Evolutionary conservation across 1,140 invertebrate species (phyloP), one percentile per base, ranked within the genome.

Genomic region (Calycopis cecrops): DNA sequence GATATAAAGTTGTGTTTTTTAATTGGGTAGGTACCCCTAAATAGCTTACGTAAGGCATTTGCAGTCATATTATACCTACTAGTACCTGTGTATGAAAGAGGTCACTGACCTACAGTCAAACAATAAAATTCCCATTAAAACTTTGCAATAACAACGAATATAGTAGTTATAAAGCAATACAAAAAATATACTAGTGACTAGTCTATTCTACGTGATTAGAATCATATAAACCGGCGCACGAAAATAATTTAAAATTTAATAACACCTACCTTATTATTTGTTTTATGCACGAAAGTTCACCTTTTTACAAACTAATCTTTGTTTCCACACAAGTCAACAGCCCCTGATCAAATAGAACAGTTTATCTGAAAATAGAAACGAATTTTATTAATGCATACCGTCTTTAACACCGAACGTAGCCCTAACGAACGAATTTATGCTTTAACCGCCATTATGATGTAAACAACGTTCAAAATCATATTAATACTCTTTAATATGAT

Each of bases 291-390:
- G 78, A 74, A 67, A 44, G 9, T 14, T 44, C 17, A 14, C 14
- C 79, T 73, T 80, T 81, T 71, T 81, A 75, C 79, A 79, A 73
- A 74, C 73, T 73, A 76, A 75, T 69, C 82, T 85, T 82, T 82
- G 79, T 82, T 82, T 75, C 59, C 66, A 76, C 68, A 79, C 64
- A 79, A 81, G 71, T 74, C 73, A 78, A 81, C 72, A 73, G 73
- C 80, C 76, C 70, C 75, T 65, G 74, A 74, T 77, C 77, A 82
- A 79, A 74, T 67, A 73, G 71, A 73, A 80, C 72, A 76, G 77
- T 81, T 81, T 78, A 83, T 86, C 83, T 86, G 83, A 69, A 85
- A 86, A 86, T 79, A 86, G 78, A 86, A 84, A 79, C 75, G 75
- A 65, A 70, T 73, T 77, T 79, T 72, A 79, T 84, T 76, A 81